These are phyloP conservation scores for Nothoprocta pentlandii DNA, from an alignment of 2,113 vertebrate genomes.

Conservation along the genomic window DNA sequence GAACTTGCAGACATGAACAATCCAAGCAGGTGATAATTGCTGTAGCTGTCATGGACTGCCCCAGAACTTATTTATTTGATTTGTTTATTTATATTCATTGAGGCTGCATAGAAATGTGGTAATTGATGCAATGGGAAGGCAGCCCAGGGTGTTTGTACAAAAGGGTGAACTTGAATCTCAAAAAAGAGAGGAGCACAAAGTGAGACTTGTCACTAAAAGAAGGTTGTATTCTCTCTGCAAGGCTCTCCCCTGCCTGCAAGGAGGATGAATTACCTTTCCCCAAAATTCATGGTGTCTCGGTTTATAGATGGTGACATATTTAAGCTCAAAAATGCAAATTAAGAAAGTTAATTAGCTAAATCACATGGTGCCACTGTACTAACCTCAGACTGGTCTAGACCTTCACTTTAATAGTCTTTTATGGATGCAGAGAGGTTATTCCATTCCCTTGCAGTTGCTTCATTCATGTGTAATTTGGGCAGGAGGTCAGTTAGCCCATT, in stretches of 20 bases:
- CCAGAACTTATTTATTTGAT: background rate
- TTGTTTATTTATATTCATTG: background rate
- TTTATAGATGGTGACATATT: background rate
- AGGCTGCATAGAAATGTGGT: background rate
- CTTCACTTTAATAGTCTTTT: background rate
- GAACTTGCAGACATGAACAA: background rate
- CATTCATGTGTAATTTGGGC: background rate
- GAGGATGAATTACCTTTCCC: background rate
- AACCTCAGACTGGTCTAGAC: background rate
- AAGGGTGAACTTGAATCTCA: background rate
- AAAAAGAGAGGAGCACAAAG: background rate
- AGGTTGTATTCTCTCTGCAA: background rate
- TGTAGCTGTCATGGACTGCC: background rate
- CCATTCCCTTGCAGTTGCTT: background rate
- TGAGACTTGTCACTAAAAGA: background rate
- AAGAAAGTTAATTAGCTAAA: background rate
- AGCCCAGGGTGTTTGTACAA: background rate
- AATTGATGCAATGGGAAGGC: background rate
- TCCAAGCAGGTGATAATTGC: background rate
- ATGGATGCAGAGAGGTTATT: background rate
- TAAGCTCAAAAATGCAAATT: background rate
- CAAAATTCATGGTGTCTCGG: background rate
- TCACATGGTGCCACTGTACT: background rate
- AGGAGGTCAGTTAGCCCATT: background rate
- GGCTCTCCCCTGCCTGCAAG: background rate